Percentiles rank a stretch among this genome's conserved stretches.
Evolutionary conservation across 2,888 invertebrate genomes (phyloP).

Genomic region (Euspilapteryx auroguttella): DNA sequence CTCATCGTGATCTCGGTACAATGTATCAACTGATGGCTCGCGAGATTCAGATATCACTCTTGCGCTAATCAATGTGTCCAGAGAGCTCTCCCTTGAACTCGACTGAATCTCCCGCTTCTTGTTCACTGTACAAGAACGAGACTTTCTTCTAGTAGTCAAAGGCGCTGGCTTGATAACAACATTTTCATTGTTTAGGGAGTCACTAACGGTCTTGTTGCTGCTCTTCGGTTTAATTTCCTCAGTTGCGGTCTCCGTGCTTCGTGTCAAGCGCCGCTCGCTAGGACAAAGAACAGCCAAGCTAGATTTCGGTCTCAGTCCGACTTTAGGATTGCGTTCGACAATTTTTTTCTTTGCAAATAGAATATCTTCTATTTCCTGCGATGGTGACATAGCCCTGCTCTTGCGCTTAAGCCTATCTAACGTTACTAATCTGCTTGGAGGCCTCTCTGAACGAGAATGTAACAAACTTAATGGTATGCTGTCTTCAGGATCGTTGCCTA

Average conservation of each 20-base stretch:
- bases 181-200: conserved; percentile 17
- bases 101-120: conserved; percentile 41
- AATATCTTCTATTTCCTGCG: conserved; percentile 59
- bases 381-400: conserved; percentile 60
- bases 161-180: conserved; percentile 19
- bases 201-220: conserved; percentile 17
- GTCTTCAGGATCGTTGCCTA: conserved; percentile 60
- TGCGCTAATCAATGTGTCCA: conserved; percentile 39
- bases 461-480: conserved; percentile 57
- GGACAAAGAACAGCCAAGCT: conserved; percentile 45
- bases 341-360: conserved; percentile 43
- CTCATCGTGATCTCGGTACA: conserved; percentile 41
- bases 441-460: conserved; percentile 35
- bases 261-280: conserved; percentile 35
- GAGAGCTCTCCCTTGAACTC: conserved; percentile 48
- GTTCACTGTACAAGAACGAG: conserved; percentile 33
- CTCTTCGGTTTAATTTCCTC: conserved; percentile 30
- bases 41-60: conserved; percentile 34
- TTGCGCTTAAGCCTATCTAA: conserved; percentile 54
- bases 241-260: conserved; percentile 33
- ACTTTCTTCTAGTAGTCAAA: conserved; percentile 37
- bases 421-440: conserved; percentile 27
- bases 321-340: conserved; percentile 31
- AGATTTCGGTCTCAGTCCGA: conserved; percentile 39
- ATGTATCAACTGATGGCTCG: conserved; percentile 39